Percentiles rank a stretch among this genome's conserved stretches.
Conservation (phyloP, 2,113 vertebrate genomes). For the Thermophis baileyi region DNA sequence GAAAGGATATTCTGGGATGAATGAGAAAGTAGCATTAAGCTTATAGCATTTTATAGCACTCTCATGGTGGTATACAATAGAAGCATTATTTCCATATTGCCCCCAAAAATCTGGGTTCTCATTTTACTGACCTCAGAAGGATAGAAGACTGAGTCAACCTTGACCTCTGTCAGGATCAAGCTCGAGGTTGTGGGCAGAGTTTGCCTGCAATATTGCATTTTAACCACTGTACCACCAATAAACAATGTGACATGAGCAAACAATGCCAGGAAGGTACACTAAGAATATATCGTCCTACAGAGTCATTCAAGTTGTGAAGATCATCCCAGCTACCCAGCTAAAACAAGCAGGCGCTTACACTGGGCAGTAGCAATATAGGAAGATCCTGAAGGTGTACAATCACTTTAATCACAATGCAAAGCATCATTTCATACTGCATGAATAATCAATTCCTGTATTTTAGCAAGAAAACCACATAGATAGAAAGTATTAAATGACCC, state of each 20-base stretch:
- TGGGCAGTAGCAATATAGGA: not conserved
- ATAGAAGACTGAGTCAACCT: not conserved
- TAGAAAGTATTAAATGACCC: not conserved
- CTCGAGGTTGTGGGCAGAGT: not conserved
- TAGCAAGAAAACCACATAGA: not conserved
- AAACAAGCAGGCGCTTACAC: not conserved
- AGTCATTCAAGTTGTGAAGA: not conserved
- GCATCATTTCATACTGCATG: not conserved
- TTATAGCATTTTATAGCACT: not conserved
- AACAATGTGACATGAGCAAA: not conserved
- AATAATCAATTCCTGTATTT: not conserved
- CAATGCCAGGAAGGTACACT: not conserved
- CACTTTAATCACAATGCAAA: not conserved
- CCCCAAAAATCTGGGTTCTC: not conserved
- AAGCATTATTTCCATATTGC: not conserved
- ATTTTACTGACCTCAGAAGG: not conserved
- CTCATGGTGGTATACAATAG: not conserved
- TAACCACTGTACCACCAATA: not conserved
- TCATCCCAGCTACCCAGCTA: not conserved
- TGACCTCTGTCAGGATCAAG: not conserved
- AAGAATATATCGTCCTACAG: not conserved
- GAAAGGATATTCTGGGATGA: not conserved
- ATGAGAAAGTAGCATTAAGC: not conserved
- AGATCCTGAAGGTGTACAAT: not conserved
- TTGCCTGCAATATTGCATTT: not conserved